phyloP scores from a whole-genome alignment of 2,888 invertebrate species.

The Hylaea fasciaria region DNA sequence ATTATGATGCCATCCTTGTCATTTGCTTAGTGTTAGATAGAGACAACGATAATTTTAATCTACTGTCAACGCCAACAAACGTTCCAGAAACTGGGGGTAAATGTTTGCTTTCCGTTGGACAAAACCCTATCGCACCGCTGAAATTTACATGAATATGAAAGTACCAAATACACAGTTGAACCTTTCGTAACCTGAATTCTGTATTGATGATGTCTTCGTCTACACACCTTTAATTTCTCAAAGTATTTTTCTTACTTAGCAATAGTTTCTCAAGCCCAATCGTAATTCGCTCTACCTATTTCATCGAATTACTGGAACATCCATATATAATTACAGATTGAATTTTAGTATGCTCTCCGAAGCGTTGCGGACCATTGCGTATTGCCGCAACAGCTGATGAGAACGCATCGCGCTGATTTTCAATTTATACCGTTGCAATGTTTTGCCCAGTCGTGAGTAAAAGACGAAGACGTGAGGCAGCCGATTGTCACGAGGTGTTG shows the following conservation, averaged over 20 bases:
- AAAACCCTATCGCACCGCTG: too few species aligned
- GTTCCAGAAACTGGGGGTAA: too few species aligned
- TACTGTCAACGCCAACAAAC: too few species aligned
- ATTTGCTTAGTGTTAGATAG: too few species aligned
- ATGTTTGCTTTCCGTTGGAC: too few species aligned
- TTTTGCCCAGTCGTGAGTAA: constrained; percentile 42
- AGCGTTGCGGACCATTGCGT: constrained; percentile 28
- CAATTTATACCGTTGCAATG: constrained; percentile 46
- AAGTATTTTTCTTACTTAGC: not conserved
- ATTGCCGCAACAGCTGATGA: constrained; percentile 45
- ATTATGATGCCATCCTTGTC: too few species aligned
- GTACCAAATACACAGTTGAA: not conserved
- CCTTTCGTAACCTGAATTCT: not conserved
- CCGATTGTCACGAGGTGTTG: constrained; percentile 28
- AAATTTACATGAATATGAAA: not conserved
- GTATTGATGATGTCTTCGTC: not conserved
- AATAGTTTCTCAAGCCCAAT: constrained; percentile 10
- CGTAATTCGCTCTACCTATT: constrained; percentile 15
- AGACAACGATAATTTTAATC: too few species aligned
- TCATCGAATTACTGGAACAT: constrained; percentile 17
- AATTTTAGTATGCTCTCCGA: constrained; percentile 23
- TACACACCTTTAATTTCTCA: not conserved
- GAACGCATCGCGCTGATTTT: constrained; percentile 48
- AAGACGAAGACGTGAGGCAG: constrained; percentile 35
- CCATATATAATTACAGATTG: constrained; percentile 25